Evolutionary conservation across 2,113 vertebrate genomes (phyloP), one percentile per base, ranked within the genome.

Genomic region (Egretta garzetta): DNA sequence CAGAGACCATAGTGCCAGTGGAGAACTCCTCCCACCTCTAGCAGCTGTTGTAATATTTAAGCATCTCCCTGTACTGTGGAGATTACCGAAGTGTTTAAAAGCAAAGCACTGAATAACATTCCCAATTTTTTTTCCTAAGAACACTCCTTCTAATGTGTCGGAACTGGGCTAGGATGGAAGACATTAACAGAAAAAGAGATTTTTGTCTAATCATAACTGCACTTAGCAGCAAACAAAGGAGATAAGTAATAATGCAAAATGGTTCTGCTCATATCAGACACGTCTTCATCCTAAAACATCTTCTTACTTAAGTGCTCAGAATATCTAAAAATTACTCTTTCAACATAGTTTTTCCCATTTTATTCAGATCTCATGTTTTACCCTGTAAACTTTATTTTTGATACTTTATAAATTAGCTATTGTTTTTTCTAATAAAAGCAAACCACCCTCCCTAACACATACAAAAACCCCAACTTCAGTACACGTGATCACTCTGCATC

Each of bases 221-320:
- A 50, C 3, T 83, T 45, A 30, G 27, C 62, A 60, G 18, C 30
- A 74, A 82, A 73, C 11, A 82, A 94, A 92, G 30, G 9, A n/a
- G 15, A 80, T 80, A 88, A 76, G 37, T 96, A 96, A 70, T 70
- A 86, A 74, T 37, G 17, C 21, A 71, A 67, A 72, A 68, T 91
- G 35, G 11, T 53, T 88, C 91, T 90, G 60, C 30, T 26, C 2
- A 22, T 92, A 72, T 24, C 9, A 47, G 7, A 53, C 75, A 76
- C 2, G 3, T 17, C 9, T 81, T 52, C 7, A 66, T 63, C 47
- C 80, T 81, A 93, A 96, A 79, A 49, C 2, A 6, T 49, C 24
- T 95, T 47, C 15, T 82, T 43, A 74, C 8, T 68, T 80, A 94
- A 89, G 32, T 59, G 24, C 22, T 86, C 60, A 66, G n/a, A 86